Conservation (phyloP, 2,797 vertebrate species). For the Catharus ustulatus region DNA sequence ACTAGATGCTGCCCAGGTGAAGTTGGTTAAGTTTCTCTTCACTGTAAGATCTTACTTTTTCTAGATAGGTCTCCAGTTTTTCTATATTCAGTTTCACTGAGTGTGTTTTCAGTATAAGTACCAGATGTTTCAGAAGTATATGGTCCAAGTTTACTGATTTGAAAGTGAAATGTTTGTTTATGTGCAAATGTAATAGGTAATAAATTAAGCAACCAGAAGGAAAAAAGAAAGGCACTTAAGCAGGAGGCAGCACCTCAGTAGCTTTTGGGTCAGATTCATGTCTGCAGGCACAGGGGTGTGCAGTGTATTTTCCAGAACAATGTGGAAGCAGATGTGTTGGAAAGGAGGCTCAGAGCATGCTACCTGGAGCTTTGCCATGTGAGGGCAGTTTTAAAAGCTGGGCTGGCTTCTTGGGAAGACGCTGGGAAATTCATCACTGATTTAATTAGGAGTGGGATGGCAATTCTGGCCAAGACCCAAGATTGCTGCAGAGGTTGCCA, state of each 20-base stretch:
- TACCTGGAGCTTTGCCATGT: conserved; percentile 37
- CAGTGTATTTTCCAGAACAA: not conserved
- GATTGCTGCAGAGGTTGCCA: not conserved
- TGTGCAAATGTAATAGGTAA: not conserved
- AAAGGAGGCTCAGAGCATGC: not conserved
- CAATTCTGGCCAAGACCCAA: not conserved
- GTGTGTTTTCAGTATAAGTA: not conserved
- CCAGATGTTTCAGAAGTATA: not conserved
- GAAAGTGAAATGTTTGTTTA: conserved; percentile 34
- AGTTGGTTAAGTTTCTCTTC: not conserved
- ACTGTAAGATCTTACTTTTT: not conserved
- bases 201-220: conserved; percentile 30
- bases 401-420: not conserved
- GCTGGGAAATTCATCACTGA: conserved; percentile 2
- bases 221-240: not conserved
- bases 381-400: conserved; percentile 26
- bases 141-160: not conserved
- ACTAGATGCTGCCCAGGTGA: not conserved
- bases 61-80: not conserved
- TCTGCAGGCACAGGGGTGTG: not conserved
- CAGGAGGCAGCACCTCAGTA: not conserved
- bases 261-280: conserved; percentile 19
- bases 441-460: conserved; percentile 3
- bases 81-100: not conserved
- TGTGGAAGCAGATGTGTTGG: conserved; percentile 44